Percentiles rank a stretch among this genome's conserved stretches.
Evolutionary conservation across 2,113 vertebrate species (phyloP).

Genomic region (Cromileptes altivelis): DNA sequence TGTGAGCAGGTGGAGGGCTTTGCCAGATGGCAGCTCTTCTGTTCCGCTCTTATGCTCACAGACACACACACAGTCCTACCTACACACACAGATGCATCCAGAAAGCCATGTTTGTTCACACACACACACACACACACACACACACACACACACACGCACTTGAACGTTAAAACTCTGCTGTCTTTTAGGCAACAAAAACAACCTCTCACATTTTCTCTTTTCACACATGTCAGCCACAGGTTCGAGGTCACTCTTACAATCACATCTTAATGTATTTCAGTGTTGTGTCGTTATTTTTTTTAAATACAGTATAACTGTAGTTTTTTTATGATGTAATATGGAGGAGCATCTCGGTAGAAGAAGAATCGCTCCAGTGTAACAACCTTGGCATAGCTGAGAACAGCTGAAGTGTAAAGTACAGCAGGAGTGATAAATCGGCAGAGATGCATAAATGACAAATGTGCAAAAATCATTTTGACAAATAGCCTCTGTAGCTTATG

Average conservation of each 20-base stretch:
- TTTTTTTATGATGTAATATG: too few relatives aligned
- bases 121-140: constrained; percentile 10
- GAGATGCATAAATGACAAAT: constrained; percentile 51
- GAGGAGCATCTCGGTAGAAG: too few relatives aligned
- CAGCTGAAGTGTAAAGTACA: constrained; percentile 40
- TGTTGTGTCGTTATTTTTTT: too few relatives aligned
- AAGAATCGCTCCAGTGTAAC: background rate
- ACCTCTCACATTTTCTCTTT: background rate
- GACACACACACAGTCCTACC: constrained; percentile 16
- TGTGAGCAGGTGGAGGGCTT: constrained; percentile 64
- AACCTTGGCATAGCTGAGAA: background rate
- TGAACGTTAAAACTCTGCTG: background rate
- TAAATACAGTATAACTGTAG: too few relatives aligned
- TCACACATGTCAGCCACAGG: background rate
- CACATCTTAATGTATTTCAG: background rate
- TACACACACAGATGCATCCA: constrained; percentile 26
- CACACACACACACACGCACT: constrained; percentile 1
- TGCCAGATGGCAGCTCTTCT: constrained; percentile 74
- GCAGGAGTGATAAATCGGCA: constrained; percentile 29
- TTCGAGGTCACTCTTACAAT: background rate
- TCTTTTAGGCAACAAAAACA: background rate
- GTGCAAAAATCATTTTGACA: constrained; percentile 43
- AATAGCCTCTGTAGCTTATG: constrained; percentile 25
- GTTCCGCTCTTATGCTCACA: constrained; percentile 46
- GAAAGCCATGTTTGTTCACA: background rate